Conservation (phyloP, 2,797 vertebrate species). For the Sphaeramia orbicularis region DNA sequence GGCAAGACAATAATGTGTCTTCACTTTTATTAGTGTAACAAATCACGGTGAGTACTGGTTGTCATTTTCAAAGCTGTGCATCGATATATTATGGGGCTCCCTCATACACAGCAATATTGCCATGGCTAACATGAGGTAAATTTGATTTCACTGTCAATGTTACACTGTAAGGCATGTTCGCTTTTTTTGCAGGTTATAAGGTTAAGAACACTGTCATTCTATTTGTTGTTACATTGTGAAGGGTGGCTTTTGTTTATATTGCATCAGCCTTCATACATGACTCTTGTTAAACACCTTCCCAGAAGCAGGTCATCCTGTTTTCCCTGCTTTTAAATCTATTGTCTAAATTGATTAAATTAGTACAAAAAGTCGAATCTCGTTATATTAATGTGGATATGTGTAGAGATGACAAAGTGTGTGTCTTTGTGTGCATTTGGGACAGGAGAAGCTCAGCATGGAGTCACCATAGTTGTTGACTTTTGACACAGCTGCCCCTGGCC, state of each 20-base stretch:
- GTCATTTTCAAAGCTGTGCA: conserved; percentile 79
- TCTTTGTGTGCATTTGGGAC: conserved; percentile 49
- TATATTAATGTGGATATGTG: background rate
- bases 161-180: conserved; percentile 65
- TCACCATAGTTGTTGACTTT: conserved; percentile 79
- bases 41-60: conserved; percentile 82
- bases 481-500: conserved; percentile 82
- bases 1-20: conserved; percentile 76
- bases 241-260: conserved; percentile 35
- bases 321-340: background rate
- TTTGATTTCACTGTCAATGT: conserved; percentile 78
- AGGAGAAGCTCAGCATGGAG: conserved; percentile 62
- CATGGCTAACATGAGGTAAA: conserved; percentile 75
- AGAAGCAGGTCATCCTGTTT: background rate
- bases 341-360: conserved; percentile 1
- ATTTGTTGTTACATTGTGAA: conserved; percentile 52
- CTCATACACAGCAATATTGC: conserved; percentile 75
- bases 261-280: background rate
- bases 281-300: background rate
- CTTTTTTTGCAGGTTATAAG: conserved; percentile 62
- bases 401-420: conserved; percentile 1
- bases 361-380: conserved; percentile 8
- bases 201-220: conserved; percentile 64
- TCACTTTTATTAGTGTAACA: conserved; percentile 83
- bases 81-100: conserved; percentile 72